These are phyloP conservation scores for Micronycteris hirsuta DNA, from an alignment of 2,113 vertebrate genomes.

Conservation along the genomic window DNA sequence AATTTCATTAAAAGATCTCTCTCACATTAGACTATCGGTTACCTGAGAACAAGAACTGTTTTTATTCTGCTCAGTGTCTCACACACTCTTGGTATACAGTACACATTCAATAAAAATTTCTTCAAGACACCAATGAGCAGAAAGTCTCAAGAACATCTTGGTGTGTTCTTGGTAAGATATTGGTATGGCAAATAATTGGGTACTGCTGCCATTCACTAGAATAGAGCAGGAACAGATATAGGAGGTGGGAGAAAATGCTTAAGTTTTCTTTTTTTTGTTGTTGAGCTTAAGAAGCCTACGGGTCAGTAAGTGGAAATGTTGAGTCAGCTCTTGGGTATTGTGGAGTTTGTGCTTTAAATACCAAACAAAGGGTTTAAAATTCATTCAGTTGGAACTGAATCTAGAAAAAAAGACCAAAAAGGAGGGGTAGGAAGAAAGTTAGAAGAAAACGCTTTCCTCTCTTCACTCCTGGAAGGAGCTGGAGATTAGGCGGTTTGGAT, in stretches of 20 bases:
- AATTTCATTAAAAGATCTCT: neutral
- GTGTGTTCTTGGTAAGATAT: neutral
- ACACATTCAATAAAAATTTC: neutral
- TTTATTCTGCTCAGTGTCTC: neutral
- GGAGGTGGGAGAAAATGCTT: neutral
- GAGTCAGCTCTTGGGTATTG: neutral
- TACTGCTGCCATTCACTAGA: neutral
- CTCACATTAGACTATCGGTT: neutral
- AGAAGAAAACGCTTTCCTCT: neutral
- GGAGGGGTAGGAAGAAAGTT: neutral
- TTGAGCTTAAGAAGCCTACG: neutral
- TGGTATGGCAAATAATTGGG: neutral
- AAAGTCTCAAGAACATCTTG: neutral
- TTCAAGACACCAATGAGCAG: neutral
- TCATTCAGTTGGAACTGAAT: neutral
- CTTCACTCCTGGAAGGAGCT: neutral
- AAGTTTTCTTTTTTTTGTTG: neutral
- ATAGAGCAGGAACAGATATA: neutral
- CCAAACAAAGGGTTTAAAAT: neutral
- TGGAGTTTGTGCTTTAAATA: neutral
- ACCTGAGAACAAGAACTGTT: neutral
- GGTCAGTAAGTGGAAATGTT: neutral
- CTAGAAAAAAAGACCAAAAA: neutral
- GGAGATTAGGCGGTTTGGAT: neutral
- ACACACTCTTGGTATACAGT: neutral